phyloP scores from a whole-genome alignment of 2,888 invertebrate genomes.

The Iselma pallidipennis region DNA sequence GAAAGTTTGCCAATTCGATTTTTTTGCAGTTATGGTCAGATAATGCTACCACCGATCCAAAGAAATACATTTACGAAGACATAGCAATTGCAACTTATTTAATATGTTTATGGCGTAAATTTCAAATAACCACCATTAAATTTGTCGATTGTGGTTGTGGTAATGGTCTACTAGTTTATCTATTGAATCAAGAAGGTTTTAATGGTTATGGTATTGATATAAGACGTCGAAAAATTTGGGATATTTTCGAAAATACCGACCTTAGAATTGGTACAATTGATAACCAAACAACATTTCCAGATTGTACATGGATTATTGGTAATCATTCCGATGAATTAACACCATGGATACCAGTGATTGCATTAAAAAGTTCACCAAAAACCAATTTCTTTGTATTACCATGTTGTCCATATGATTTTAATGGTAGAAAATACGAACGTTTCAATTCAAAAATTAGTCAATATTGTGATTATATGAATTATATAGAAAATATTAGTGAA shows the following conservation, averaged over 20 bases:
- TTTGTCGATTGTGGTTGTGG: constrained; percentile 98
- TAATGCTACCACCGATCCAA: constrained; percentile 88
- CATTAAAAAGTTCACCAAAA: constrained; percentile 73
- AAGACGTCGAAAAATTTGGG: constrained; percentile 86
- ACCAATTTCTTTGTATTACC: constrained; percentile 90
- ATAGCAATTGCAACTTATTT: constrained; percentile 91
- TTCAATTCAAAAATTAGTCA: constrained; percentile 71
- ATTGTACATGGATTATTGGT: constrained; percentile 93
- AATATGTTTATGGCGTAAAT: constrained; percentile 71
- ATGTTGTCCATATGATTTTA: constrained; percentile 93
- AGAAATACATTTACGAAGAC: constrained; percentile 96
- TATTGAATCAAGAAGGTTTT: constrained; percentile 83
- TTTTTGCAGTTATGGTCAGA: constrained; percentile 81
- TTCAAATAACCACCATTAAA: constrained; percentile 42
- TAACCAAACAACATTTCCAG: constrained; percentile 66
- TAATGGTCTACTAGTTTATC: constrained; percentile 90
- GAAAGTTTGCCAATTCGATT: too few species aligned
- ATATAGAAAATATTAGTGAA: constrained; percentile 64
- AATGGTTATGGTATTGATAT: constrained; percentile 83
- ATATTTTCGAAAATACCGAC: constrained; percentile 68
- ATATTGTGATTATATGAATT: constrained; percentile 75
- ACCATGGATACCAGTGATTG: constrained; percentile 95
- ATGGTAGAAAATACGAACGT: constrained; percentile 80
- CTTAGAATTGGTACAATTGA: constrained; percentile 70
- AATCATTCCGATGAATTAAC: constrained; percentile 99